These are phyloP conservation scores for Melanerpes aurifrons DNA, from an alignment of 2,113 vertebrate species.

Conservation along the genomic window DNA sequence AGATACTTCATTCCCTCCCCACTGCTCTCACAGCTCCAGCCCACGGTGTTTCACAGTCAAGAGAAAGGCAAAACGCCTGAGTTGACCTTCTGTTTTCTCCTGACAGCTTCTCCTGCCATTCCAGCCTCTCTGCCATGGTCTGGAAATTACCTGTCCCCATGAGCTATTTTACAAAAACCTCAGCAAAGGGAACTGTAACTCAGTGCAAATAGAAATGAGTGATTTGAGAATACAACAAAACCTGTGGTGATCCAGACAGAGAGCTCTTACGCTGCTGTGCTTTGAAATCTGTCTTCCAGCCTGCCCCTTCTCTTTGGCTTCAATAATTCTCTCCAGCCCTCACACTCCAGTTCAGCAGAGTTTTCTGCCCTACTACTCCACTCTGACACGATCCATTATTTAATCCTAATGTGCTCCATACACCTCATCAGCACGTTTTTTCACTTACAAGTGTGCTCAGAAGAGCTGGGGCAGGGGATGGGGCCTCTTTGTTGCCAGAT, in stretches of 20 bases:
- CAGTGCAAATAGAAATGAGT: neutral
- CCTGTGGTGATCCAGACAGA: neutral
- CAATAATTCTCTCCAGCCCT: neutral
- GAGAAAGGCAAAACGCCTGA: neutral
- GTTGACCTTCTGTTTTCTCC: neutral
- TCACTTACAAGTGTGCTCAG: neutral
- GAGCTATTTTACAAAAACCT: neutral
- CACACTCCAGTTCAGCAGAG: neutral
- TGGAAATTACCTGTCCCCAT: neutral
- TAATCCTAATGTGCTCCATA: neutral
- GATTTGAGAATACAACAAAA: neutral
- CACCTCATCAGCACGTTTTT: neutral
- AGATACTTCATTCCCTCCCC: neutral
- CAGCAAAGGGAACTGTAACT: neutral
- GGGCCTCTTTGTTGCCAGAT: neutral
- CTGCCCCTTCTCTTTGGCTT: neutral
- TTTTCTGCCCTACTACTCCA: neutral
- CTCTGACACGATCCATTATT: neutral
- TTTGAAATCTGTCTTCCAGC: neutral
- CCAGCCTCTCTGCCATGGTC: neutral
- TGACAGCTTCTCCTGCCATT: neutral
- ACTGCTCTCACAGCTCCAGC: neutral
- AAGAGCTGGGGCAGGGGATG: neutral
- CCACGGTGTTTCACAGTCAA: neutral
- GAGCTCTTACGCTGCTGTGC: neutral